A percentile compares a stretch with the other conserved stretches of the same genome.
Evolutionary conservation across 2,888 invertebrate species (phyloP).

Genomic region (Acanthococcus lagerstroemiae): DNA sequence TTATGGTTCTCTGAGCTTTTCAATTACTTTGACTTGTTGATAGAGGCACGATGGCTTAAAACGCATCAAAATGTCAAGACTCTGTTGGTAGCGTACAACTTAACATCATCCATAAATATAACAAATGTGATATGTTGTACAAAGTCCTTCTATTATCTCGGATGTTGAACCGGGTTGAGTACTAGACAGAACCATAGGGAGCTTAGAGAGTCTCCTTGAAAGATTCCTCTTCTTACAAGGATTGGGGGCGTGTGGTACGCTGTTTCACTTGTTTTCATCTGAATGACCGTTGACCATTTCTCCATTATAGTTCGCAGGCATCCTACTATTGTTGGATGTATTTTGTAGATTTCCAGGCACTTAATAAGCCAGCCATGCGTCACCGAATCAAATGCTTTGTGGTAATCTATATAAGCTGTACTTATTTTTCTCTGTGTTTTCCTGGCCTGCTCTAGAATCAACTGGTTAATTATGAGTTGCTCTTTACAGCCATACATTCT

Average conservation of each 20-base stretch:
- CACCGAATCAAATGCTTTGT: slow-evolving; percentile 20
- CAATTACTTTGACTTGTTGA: no score
- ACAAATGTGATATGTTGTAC: slow-evolving; percentile 30
- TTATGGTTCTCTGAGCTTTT: no score
- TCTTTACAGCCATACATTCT: background rate
- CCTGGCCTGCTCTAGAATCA: slow-evolving; percentile 13
- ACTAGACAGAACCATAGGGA: background rate
- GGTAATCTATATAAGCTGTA: slow-evolving; percentile 23
- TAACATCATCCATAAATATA: slow-evolving; percentile 36
- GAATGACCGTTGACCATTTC: background rate
- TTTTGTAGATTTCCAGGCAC: background rate
- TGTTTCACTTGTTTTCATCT: background rate
- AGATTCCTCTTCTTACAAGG: background rate
- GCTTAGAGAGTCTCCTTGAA: background rate
- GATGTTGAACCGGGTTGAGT: background rate
- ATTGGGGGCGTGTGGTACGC: background rate
- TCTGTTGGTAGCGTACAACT: slow-evolving; percentile 29
- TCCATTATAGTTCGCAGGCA: background rate
- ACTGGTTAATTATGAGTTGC: background rate
- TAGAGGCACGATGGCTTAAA: no score
- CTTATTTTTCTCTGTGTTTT: slow-evolving; percentile 8
- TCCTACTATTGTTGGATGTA: background rate
- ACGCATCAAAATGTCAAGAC: no score
- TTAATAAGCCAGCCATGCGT: background rate
- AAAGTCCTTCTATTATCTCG: slow-evolving; percentile 3